Percentiles rank a stretch among this genome's conserved stretches.
Conservation (phyloP, 2,888 invertebrate species). For the Proisotoma minuta region DNA sequence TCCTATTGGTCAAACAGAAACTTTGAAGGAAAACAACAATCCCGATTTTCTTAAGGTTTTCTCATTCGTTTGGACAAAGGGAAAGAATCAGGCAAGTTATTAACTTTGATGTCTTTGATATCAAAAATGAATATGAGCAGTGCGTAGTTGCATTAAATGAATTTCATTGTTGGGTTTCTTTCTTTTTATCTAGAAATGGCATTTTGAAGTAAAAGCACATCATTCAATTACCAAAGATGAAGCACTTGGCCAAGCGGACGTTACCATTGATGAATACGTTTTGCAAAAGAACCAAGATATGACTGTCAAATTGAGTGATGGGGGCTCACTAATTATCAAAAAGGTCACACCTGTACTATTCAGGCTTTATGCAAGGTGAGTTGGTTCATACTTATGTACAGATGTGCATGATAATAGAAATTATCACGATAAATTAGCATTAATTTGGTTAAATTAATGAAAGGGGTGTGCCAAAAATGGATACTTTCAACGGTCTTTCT, state of each 20-base stretch:
- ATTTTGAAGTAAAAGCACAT: slow-evolving; percentile 29
- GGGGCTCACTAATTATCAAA: slow-evolving; percentile 27
- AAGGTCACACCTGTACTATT: slow-evolving; percentile 28
- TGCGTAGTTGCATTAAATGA: too few relatives aligned
- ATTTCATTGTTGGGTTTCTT: background rate
- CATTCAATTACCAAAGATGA: slow-evolving; percentile 23
- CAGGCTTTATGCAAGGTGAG: slow-evolving; percentile 32
- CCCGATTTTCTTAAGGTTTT: slow-evolving; percentile 34
- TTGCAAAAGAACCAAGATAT: slow-evolving; percentile 30
- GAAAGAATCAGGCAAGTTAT: slow-evolving; percentile 26
- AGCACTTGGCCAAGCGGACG: slow-evolving; percentile 23
- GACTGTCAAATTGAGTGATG: slow-evolving; percentile 30
- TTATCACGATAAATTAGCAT: background rate
- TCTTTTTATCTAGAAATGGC: slow-evolving; percentile 16
- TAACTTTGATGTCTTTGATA: too few relatives aligned
- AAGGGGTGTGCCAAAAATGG: slow-evolving; percentile 35
- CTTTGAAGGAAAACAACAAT: slow-evolving; percentile 19
- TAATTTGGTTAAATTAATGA: background rate
- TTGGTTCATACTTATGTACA: background rate
- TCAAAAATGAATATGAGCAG: too few relatives aligned
- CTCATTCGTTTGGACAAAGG: slow-evolving; percentile 32
- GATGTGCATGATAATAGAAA: too few relatives aligned
- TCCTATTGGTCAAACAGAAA: slow-evolving; percentile 23
- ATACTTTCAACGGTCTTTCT: slow-evolving; percentile 27
- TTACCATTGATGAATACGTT: slow-evolving; percentile 28